Percentiles rank a stretch among this genome's conserved stretches.
These are phyloP conservation scores for Dinoponera quadriceps DNA, from an alignment of 1,140 invertebrate species.

Conservation along the genomic window DNA sequence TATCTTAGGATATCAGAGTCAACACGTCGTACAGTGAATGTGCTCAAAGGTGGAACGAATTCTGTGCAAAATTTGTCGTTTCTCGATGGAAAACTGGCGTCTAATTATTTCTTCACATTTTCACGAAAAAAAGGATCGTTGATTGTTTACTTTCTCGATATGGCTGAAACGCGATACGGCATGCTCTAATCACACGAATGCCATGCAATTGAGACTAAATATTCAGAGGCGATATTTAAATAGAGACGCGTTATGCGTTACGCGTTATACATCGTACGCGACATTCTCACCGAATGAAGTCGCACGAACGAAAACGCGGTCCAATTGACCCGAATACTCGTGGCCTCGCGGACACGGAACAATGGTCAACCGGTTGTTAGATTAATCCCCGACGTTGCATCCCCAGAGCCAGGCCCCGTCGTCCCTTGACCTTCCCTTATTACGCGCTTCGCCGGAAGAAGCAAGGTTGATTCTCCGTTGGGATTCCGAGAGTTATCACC, in stretches of 20 bases:
- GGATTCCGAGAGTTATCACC: neutral
- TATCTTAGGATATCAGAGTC: too few species aligned
- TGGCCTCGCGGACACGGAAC: neutral
- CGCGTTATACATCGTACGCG: neutral
- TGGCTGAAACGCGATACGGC: neutral
- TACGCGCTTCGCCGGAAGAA: neutral
- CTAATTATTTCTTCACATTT: too few species aligned
- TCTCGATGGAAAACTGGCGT: too few species aligned
- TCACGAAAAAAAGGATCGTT: too few species aligned
- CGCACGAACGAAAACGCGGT: conserved; percentile 13
- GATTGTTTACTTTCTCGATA: neutral
- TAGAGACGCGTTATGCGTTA: neutral
- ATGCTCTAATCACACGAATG: neutral
- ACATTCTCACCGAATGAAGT: conserved; percentile 18
- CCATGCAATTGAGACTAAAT: conserved; percentile 30
- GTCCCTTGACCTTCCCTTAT: conserved; percentile 27
- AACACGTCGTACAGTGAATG: too few species aligned
- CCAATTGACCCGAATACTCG: conserved; percentile 11
- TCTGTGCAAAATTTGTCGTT: too few species aligned
- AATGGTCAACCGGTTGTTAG: conserved; percentile 29
- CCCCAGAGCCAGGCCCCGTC: conserved; percentile 7
- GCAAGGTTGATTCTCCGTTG: neutral
- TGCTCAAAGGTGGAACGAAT: too few species aligned
- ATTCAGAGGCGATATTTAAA: conserved; percentile 22
- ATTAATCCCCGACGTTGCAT: conserved; percentile 52